Evolutionary conservation across 2,797 vertebrate genomes (phyloP), one percentile per base, ranked within the genome.

Genomic region (Sternotherus odoratus): DNA sequence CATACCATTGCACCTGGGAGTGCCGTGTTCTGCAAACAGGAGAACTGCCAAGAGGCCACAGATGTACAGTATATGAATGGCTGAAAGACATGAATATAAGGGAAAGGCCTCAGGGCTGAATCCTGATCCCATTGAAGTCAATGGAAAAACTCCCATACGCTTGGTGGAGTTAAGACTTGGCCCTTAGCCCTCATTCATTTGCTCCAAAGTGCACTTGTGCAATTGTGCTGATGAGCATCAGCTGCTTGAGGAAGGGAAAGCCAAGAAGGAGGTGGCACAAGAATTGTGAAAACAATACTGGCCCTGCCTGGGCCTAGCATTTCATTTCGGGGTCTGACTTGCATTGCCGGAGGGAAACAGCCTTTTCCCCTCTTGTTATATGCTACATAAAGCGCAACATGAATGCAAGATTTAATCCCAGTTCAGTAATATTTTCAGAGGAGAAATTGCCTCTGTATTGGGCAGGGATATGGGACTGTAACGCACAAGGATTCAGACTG

Each of bases 101-200:
- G 89, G 89, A 86, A 91, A 87, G 82, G 94, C 95, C 94, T 88
- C 88, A 89, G 93, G 96, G 96, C 95, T 94, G 46, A 90, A 95
- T 83, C 96, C 78, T 86, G 39, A 75, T 80, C 91, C 85, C 93
- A 60, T 86, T 95, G 82, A 92, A 94, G 75, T 66, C 10, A 2
- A 78, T 82, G 93, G 94, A 91, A 95, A 49, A 91, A 24, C 53
- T 94, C 79, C 89, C 80, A 83, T n/a, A 36, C 82, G 77, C 85
- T 16, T 28, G 30, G 72, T 75, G 72, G 43, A 48, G 26, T 46
- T 48, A 75, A 75, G 39, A 82, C 39, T 81, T 96, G 93, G 95
- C 95, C 87, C 92, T 94, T 51, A 6, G 92, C 95, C 88, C 93
- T 69, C 88, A 90, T 92, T 90, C 63, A 50, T 95, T 96, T 87